Conservation (phyloP, 2,888 invertebrate genomes). For the Diaprepes abbreviatus region DNA sequence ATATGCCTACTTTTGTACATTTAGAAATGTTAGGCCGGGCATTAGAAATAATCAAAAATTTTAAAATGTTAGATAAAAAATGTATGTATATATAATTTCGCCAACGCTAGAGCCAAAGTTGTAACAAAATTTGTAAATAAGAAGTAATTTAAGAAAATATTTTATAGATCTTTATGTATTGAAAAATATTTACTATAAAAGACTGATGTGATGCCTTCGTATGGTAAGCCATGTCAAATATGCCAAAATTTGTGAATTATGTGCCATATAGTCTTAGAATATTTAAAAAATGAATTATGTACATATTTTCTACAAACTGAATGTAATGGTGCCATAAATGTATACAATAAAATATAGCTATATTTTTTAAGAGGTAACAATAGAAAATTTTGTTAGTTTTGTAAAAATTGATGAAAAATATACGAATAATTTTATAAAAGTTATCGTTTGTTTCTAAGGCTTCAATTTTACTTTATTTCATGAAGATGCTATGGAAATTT, state of each 20-base stretch:
- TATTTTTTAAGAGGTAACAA: neutral
- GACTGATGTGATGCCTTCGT: conserved; percentile 15
- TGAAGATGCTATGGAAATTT: too few relatives aligned
- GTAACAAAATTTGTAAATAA: conserved; percentile 17
- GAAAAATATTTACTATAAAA: neutral
- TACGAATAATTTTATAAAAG: neutral
- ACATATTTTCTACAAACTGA: conserved; percentile 32
- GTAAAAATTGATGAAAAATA: conserved; percentile 3
- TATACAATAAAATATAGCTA: neutral
- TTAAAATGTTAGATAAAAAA: neutral
- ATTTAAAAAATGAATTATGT: conserved; percentile 7
- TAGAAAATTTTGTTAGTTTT: conserved; percentile 14
- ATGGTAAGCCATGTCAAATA: neutral
- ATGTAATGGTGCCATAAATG: conserved; percentile 35
- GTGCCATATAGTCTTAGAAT: conserved; percentile 22
- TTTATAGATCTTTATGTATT: neutral
- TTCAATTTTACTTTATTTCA: too few relatives aligned
- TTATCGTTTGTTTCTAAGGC: neutral
- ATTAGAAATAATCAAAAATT: conserved; percentile 23
- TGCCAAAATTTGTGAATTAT: conserved; percentile 31
- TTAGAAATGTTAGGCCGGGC: conserved; percentile 34
- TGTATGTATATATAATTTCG: neutral
- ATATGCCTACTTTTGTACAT: neutral
- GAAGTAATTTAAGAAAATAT: neutral
- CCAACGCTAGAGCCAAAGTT: conserved; percentile 13